Conservation (phyloP, 2,113 vertebrate species). For the Takifugu bimaculatus region DNA sequence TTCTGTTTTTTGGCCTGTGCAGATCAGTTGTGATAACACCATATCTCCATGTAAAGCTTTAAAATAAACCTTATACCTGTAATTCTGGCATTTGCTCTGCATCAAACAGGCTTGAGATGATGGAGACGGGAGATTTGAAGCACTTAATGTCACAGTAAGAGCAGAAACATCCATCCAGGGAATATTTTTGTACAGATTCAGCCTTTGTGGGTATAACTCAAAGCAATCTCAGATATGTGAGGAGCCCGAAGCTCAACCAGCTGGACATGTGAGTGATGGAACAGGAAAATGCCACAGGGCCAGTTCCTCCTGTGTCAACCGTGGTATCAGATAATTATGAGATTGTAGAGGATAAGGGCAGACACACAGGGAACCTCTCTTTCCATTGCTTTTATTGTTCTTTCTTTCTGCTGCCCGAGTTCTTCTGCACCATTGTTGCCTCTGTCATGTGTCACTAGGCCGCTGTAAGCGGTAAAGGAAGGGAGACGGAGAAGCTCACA, state of each 20-base stretch:
- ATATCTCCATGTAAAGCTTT: no score
- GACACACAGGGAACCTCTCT: conserved; percentile 6
- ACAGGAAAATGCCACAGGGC: not conserved
- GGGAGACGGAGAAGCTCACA: conserved; percentile 43
- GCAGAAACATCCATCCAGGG: no score
- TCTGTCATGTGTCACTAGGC: conserved; percentile 50
- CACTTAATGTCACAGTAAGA: no score
- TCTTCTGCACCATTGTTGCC: conserved; percentile 10
- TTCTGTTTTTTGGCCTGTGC: not conserved
- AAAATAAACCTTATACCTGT: no score
- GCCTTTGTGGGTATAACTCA: not conserved
- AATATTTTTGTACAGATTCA: not conserved
- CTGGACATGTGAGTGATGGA: conserved; percentile 21
- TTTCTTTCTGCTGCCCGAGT: no score
- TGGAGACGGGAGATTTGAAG: conserved; percentile 1
- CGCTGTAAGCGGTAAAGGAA: conserved; percentile 49
- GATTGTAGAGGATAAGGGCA: conserved; percentile 9
- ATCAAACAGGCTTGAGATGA: not conserved
- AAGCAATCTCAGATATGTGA: conserved; percentile 4
- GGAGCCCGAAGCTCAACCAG: conserved; percentile 1
- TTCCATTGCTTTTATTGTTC: conserved; percentile 8
- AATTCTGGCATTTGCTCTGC: no score
- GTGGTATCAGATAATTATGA: conserved; percentile 14
- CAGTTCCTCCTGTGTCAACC: not conserved
- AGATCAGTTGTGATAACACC: no score